phyloP scores from a whole-genome alignment of 53 echinoderm and acorn worm genomes.

The Luidia sarsii region DNA sequence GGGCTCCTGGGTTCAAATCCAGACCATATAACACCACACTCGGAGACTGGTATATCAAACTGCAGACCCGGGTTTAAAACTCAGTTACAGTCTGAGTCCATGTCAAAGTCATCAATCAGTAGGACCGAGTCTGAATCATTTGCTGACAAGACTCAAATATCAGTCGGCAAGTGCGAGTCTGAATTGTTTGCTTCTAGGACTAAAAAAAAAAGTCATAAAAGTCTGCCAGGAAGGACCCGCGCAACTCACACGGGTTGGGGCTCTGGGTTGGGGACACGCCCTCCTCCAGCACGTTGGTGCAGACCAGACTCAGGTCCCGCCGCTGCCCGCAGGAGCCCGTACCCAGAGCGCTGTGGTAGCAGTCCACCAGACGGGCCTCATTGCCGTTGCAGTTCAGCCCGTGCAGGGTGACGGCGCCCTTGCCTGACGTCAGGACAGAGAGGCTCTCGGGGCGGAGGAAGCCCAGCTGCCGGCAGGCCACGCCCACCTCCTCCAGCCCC shows the following conservation, averaged over 20 bases:
- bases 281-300: constrained; percentile 11
- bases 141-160: no score
- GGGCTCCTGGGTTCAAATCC: no score
- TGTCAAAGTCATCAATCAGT: no score
- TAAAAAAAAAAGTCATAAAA: not conserved
- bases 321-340: not conserved
- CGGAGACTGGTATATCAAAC: no score
- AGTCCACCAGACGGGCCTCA: constrained; percentile 1
- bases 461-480: constrained; percentile 21
- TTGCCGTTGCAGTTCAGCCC: constrained; percentile 32
- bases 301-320: not conserved
- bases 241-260: not conserved
- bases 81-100: no score
- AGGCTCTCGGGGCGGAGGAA: not conserved
- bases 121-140: no score
- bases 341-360: not conserved
- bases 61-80: no score
- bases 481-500: not conserved
- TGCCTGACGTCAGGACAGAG: not conserved
- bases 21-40: no score
- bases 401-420: not conserved
- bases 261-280: not conserved
- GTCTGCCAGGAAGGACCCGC: not conserved
- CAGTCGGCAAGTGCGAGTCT: no score
- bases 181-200: no score